Evolutionary conservation across 2,888 invertebrate species (phyloP), one percentile per base, ranked within the genome.

Genomic region (Labia minor): DNA sequence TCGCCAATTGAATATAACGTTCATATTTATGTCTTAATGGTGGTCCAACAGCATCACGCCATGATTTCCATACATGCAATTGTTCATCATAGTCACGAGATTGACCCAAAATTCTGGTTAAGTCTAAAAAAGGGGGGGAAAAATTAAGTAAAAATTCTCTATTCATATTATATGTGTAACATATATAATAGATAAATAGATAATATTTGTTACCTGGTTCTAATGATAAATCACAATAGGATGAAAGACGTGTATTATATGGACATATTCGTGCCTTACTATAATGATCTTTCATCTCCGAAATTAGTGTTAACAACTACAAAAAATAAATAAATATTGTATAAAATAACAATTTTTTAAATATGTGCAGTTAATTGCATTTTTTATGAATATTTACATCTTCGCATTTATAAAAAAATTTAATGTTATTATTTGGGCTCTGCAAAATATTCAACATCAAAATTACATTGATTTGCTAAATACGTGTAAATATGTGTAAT

Each of bases 211-310:
- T 72, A 80, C 81, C 79, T 67, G 78, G 78, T 64, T 81, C 81
- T 21, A 81, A 72, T 21, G 74, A 75, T 19, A 81, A 70, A 70
- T 80, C 75, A 67, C 81, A 81, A 62, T 74, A 73, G 4, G 69
- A 1, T 72, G 73, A 21, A 6, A 65, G 61, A 11, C 70, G 64
- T 63, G 74, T 82, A 73, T 83, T 78, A 69, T 79, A 88, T 0
- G 89, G 87, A 72, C 90, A 91, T 33, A 90, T 81, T 73, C 85
- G 85, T 0, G 86, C 86, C 18, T 85, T 83, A 68, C 86, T 85
- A 78, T 89, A 90, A 21, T 86, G 81, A 72, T 89, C 89, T 74
- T 89, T 89, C 90, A 91, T 90, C 74, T 89, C 86, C 0, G 85
- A 80, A 72, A 90, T 85, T 33, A 89, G 73, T 73, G 86, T 85